Evolutionary conservation across 2,888 invertebrate genomes (phyloP), one percentile per base, ranked within the genome.

Genomic region (Drosophila percnosoma): DNA sequence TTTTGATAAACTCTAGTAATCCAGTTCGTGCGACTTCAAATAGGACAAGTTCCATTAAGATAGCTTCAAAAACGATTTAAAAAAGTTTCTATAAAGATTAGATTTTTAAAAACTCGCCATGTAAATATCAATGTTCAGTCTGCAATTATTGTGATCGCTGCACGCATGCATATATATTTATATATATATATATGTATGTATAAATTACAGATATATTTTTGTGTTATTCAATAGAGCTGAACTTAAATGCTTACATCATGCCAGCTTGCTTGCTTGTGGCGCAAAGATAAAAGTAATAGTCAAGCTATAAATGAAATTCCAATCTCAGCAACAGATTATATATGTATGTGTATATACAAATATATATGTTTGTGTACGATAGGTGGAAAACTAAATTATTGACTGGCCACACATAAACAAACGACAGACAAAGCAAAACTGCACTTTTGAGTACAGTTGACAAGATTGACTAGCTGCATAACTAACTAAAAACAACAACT

Each of bases 401-500:
- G 52, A 53, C 67, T 73, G 40, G 13, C 48, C 31, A 61, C 33
- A 55, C 29, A 59, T 34, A 66, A 40, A 74, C 54, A 74, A 68
- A 64, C 59, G 33, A 45, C 34, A 61, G 45, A 45, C 45, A 54
- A 61, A 65, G 57, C 57, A 71, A 74, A 80, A 62, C 55, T 54
- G 66, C 69, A 66, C 42, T 66, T 66, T 62, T 66, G 71, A 69
- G 90, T 91, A 91, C 91, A 91, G 90, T 91, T 91, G 90, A 87
- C 91, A 91, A 90, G 91, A 91, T 91, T 87, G 90, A 91, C 91
- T 90, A 78, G 77, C 82, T 68, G 82, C 60, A 70, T 62, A 70
- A 78, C 79, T 68, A 80, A 77, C 80, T 67, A 73, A 67, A 71
- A 49, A n/a, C 27, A 55, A 40, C 68, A 71, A 75, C 81, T 67